phyloP scores from a whole-genome alignment of 2,888 invertebrate species.

The Dermolepida albohirtum region DNA sequence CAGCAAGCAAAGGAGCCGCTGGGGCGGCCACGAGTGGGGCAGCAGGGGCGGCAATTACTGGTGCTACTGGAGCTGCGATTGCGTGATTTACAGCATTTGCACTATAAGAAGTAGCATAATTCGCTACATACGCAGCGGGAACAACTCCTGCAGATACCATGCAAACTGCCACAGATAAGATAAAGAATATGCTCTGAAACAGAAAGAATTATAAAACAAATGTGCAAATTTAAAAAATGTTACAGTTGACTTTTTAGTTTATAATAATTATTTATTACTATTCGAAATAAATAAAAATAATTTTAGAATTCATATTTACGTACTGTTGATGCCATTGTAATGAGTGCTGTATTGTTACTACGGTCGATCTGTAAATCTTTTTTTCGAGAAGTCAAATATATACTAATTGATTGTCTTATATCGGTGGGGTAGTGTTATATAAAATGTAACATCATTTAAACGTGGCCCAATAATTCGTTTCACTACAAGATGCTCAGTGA shows the following conservation, averaged over 20 bases:
- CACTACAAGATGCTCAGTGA: conserved; percentile 17
- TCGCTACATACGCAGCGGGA: conserved; percentile 74
- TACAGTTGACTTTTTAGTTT: background rate
- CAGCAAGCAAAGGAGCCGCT: conserved; percentile 57
- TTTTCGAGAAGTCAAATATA: conserved; percentile 15
- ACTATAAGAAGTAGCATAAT: conserved; percentile 81
- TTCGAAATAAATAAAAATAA: background rate
- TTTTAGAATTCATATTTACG: conserved; percentile 6
- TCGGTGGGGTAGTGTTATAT: conserved; percentile 31
- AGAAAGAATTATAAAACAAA: background rate
- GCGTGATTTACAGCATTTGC: conserved; percentile 82
- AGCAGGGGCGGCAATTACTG: conserved; percentile 56
- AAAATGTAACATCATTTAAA: conserved; percentile 32
- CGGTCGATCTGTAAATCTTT: conserved; percentile 2
- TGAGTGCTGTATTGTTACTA: conserved; percentile 7
- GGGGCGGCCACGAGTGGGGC: conserved; percentile 49
- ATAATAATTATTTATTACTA: too few relatives aligned
- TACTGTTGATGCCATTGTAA: conserved; percentile 36
- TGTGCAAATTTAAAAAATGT: background rate
- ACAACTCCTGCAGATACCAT: conserved; percentile 59
- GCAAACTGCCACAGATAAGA: conserved; percentile 40
- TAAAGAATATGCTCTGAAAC: conserved; percentile 39
- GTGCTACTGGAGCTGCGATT: conserved; percentile 72
- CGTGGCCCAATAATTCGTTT: conserved; percentile 36
- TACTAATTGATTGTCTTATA: conserved; percentile 13